Percentiles rank a stretch among this genome's conserved stretches.
phyloP scores from a whole-genome alignment of 2,888 invertebrate species.

The Andrena fulva region DNA sequence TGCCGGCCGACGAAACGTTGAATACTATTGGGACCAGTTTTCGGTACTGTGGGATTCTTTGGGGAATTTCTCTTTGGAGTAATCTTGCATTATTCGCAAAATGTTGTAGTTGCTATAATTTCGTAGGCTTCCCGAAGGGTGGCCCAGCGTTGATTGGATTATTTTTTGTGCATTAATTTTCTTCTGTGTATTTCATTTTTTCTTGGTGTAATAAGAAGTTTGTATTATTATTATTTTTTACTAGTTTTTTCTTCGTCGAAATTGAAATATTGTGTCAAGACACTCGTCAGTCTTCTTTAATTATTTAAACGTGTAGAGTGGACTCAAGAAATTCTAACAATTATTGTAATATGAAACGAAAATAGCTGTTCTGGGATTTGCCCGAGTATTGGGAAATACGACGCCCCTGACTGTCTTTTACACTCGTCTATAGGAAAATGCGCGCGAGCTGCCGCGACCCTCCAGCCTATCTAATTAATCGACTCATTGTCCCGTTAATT shows the following conservation, averaged over 20 bases:
- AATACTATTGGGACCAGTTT: neutral
- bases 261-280: no score
- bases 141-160: no score
- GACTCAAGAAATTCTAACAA: no score
- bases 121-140: no score
- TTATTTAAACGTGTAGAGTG: no score
- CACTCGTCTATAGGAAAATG: slow-evolving; percentile 29
- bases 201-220: no score
- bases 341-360: neutral
- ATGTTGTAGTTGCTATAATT: no score
- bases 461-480: slow-evolving; percentile 60
- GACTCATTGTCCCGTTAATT: slow-evolving; percentile 65
- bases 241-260: no score
- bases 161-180: no score
- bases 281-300: no score
- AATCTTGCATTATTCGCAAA: neutral
- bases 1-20: neutral
- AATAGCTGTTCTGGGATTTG: neutral
- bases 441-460: slow-evolving; percentile 28
- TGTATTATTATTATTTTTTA: no score
- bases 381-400: neutral
- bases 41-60: neutral
- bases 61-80: neutral
- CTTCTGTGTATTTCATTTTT: no score
- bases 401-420: slow-evolving; percentile 9